Base-by-base conservation (phyloP, 2,888 invertebrate species). In the Netelia fuscicornis region DNA sequence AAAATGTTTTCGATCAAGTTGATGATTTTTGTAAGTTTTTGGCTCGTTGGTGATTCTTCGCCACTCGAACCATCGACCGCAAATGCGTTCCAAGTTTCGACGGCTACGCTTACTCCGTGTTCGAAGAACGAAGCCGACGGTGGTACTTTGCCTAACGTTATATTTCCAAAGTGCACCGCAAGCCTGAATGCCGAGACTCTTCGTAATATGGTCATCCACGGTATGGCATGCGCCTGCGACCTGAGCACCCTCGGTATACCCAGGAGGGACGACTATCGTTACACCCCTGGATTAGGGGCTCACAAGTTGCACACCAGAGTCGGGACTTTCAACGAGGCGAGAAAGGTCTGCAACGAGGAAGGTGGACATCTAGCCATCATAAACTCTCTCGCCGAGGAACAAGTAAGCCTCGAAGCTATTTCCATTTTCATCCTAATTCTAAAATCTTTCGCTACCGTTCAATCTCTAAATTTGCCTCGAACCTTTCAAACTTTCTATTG, bases 331-430 rank as follows among this genome's bases (percentile, higher is more conserved):
- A 93, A 93, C 84, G 89, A 89, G 2, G 92, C 92, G 2, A 86
- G 92, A 20, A 92, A 91, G 79, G 76, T 90, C 62, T 92, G 92
- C 86, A 92, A 89, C 86, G 91, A 92, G 62, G 92, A 92, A 82
- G 92, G 91, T 9, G 93, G 90, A 52, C 91, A 93, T 85, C 88
- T 93, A 60, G 88, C 89, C 10, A 78, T 90, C 68, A 87, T 90
- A 75, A 88, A 89, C 83, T 89, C 88, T 3, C 54, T 77, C 52
- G 87, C 84, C 25, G 89, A 88, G 75, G 89, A 87, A 62, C 86
- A 83, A 74, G 88, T 89, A 70, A 86, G 89, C 17, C 11, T 0
- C 20, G 13, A 37, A 37, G 37, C 37, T 37, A 37, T 37, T 37
- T 25, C 37, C 30, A 48, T 0, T 17, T 44, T 30, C 13, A 25